Conservation (phyloP, 2,113 vertebrate species). For the Lasiurus borealis region DNA sequence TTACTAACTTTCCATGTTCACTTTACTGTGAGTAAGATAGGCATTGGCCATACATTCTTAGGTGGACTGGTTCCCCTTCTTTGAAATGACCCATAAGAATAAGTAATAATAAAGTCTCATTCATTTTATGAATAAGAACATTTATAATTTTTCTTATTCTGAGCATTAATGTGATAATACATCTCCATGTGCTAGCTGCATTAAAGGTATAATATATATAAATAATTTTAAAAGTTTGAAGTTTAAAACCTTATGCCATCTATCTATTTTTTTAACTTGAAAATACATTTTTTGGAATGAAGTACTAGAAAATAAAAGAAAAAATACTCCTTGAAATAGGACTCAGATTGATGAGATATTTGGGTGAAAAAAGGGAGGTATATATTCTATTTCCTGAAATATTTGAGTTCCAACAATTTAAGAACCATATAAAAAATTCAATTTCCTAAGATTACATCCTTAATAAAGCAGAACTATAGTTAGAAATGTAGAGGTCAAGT, state of each 20-base stretch:
- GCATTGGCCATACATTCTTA: background rate
- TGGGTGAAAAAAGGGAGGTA: background rate
- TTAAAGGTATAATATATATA: constrained; percentile 10
- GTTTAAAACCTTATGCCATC: background rate
- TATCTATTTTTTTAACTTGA: background rate
- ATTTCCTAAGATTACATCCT: background rate
- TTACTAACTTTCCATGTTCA: background rate
- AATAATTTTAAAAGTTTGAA: background rate
- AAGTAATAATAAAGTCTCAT: background rate
- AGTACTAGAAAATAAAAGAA: constrained; percentile 1
- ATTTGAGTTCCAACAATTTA: background rate
- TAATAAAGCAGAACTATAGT: background rate
- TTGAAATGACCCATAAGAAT: constrained; percentile 22
- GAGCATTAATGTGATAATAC: background rate
- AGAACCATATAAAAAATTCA: constrained; percentile 25
- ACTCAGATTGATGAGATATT: background rate
- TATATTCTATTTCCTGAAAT: background rate
- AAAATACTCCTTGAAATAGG: background rate
- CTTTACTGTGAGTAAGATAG: background rate
- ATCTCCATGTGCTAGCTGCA: background rate
- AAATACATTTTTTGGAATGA: constrained; percentile 35
- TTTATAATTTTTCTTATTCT: constrained; percentile 19
- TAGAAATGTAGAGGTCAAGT: background rate
- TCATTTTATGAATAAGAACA: background rate
- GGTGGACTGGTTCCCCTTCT: background rate